These are phyloP conservation scores for Clarias magur DNA, from an alignment of 2,113 vertebrate genomes.

Conservation along the genomic window DNA sequence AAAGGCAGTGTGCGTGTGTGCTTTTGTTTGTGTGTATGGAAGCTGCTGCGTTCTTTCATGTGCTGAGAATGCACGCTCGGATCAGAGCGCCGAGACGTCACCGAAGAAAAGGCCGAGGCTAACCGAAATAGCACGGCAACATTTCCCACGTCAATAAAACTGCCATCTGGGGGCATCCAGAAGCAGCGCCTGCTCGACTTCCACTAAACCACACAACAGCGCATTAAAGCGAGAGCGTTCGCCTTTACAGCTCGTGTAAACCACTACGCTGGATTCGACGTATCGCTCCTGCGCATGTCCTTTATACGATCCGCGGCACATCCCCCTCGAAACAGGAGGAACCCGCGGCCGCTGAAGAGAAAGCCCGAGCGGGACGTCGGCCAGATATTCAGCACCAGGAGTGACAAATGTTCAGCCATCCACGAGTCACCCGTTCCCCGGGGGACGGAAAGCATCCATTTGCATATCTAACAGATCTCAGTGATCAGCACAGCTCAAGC, in stretches of 20 bases:
- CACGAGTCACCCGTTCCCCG: slow-evolving; percentile 6
- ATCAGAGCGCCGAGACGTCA: slow-evolving; percentile 13
- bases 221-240: neutral
- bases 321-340: slow-evolving; percentile 15
- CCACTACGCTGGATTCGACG: neutral
- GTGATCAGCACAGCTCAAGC: slow-evolving; percentile 13
- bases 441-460: slow-evolving; percentile 6
- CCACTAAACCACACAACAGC: slow-evolving; percentile 21
- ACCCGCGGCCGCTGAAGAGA: neutral
- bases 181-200: slow-evolving; percentile 9
- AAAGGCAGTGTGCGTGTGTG: neutral
- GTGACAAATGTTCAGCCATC: slow-evolving; percentile 38
- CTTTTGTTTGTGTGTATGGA: neutral
- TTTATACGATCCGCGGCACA: slow-evolving; percentile 3
- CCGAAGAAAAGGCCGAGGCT: slow-evolving; percentile 31
- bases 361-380: slow-evolving; percentile 14
- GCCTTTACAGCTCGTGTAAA: neutral
- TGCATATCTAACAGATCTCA: slow-evolving; percentile 49
- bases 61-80: slow-evolving; percentile 19
- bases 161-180: neutral
- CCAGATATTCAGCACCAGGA: slow-evolving; percentile 31
- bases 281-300: neutral
- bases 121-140: slow-evolving; percentile 39
- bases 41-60: neutral
- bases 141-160: slow-evolving; percentile 44